These are phyloP conservation scores for Brachionus asplanchnoidis DNA, from an alignment of 1,140 invertebrate genomes.

Conservation along the genomic window DNA sequence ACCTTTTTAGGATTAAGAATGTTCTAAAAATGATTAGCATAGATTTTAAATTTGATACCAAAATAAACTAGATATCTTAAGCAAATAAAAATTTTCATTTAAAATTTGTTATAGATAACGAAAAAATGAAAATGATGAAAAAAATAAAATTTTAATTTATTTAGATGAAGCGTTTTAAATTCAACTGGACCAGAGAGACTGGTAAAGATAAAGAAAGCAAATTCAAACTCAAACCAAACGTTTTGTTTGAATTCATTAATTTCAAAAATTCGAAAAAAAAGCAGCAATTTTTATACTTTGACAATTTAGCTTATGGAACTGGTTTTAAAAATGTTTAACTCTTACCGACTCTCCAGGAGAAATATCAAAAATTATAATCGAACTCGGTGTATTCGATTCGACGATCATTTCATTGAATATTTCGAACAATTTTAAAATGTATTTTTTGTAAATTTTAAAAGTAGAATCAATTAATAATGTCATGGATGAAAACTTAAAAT, in stretches of 20 bases:
- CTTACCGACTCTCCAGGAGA: not conserved
- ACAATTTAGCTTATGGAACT: not conserved
- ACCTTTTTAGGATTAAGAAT: not conserved
- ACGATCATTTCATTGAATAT: not conserved
- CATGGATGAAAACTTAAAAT: not conserved
- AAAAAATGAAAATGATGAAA: too few species aligned
- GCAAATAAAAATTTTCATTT: not conserved
- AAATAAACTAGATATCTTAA: not conserved
- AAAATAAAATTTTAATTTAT: not conserved
- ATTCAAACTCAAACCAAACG: not conserved
- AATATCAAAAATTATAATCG: not conserved
- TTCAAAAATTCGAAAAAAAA: not conserved
- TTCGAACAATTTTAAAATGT: constrained; percentile 6
- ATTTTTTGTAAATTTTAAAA: not conserved
- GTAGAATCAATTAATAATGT: not conserved
- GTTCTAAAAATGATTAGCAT: not conserved
- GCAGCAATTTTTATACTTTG: not conserved
- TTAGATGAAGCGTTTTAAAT: not conserved
- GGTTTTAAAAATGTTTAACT: not conserved
- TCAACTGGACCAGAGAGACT: not conserved
- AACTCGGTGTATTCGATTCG: not conserved
- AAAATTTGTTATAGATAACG: too few species aligned
- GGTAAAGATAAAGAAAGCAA: not conserved
- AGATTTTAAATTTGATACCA: not conserved
- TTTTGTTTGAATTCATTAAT: not conserved